Conservation (phyloP, 2,113 vertebrate genomes). For the Callionymus lyra region DNA sequence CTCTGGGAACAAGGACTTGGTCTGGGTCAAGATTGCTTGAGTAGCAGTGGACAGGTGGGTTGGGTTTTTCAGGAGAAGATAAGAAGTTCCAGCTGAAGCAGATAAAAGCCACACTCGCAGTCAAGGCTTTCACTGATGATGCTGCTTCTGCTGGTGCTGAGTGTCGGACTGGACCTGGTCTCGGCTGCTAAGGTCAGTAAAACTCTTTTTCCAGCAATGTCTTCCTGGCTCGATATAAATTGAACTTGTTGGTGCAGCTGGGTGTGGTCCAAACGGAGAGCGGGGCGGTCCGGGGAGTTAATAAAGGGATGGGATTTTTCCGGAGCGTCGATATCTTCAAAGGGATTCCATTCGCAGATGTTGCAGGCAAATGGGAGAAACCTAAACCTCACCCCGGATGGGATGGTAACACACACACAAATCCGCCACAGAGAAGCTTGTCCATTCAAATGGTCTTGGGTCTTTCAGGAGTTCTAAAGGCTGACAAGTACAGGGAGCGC, state of each 20-base stretch:
- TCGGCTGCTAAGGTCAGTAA: constrained; percentile 30
- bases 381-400: constrained; percentile 78
- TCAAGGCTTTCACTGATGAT: not conserved
- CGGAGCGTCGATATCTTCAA: constrained; percentile 72
- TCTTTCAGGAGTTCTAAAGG: constrained; percentile 37
- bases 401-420: constrained; percentile 58
- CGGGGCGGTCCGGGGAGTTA: constrained; percentile 73
- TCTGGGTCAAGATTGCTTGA: too few relatives aligned
- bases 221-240: not conserved
- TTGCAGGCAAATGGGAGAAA: constrained; percentile 69
- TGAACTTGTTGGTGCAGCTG: constrained; percentile 58
- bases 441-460: not conserved
- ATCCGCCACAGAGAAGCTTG: not conserved
- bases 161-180: constrained; percentile 5
- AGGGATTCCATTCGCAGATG: constrained; percentile 80
- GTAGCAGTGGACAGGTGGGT: too few relatives aligned
- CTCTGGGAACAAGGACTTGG: too few relatives aligned
- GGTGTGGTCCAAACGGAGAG: constrained; percentile 75
- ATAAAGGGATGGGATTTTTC: constrained; percentile 55
- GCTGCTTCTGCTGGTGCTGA: constrained; percentile 5
- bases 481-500: constrained; percentile 24
- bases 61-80: too few relatives aligned
- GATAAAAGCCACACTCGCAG: too few relatives aligned
- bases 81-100: too few relatives aligned
- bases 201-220: not conserved